Percentiles rank a stretch among this genome's conserved stretches.
Conservation (phyloP, 2,113 vertebrate genomes). For the Cottus gobio region DNA sequence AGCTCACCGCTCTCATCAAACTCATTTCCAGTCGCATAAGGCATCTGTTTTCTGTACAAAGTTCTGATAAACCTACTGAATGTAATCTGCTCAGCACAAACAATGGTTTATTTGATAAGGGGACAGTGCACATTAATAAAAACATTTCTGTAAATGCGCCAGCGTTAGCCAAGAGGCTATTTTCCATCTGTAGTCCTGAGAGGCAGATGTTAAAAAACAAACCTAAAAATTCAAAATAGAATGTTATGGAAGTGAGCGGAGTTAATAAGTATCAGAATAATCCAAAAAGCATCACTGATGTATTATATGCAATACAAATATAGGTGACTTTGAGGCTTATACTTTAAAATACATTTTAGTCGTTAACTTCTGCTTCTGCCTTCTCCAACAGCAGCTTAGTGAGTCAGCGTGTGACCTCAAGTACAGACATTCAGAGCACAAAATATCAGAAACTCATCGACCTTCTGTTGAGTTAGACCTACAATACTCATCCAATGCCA, state of each 20-base stretch:
- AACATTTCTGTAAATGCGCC: no score
- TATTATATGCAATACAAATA: background rate
- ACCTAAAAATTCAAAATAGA: no score
- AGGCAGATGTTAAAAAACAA: no score
- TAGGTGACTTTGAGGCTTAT: background rate
- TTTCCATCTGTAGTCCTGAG: no score
- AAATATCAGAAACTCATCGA: background rate
- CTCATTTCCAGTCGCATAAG: background rate
- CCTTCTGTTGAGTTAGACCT: background rate
- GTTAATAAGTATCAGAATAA: no score
- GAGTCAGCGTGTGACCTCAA: conserved; percentile 12
- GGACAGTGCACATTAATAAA: no score
- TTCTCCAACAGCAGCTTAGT: background rate
- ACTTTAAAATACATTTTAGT: background rate
- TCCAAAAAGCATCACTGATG: background rate
- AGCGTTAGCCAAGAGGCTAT: no score
- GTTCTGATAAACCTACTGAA: background rate
- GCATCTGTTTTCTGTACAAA: background rate
- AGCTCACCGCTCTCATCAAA: background rate
- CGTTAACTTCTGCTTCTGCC: background rate
- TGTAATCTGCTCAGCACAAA: background rate
- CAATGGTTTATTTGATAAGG: no score
- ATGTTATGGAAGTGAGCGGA: no score
- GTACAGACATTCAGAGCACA: conserved; percentile 4
- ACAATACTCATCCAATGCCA: background rate